Evolutionary conservation across 37 sponge, comb jelly and placozoan species (phyloP), one percentile per base, ranked within the genome.

Genomic region (Theonella swinhoei): DNA sequence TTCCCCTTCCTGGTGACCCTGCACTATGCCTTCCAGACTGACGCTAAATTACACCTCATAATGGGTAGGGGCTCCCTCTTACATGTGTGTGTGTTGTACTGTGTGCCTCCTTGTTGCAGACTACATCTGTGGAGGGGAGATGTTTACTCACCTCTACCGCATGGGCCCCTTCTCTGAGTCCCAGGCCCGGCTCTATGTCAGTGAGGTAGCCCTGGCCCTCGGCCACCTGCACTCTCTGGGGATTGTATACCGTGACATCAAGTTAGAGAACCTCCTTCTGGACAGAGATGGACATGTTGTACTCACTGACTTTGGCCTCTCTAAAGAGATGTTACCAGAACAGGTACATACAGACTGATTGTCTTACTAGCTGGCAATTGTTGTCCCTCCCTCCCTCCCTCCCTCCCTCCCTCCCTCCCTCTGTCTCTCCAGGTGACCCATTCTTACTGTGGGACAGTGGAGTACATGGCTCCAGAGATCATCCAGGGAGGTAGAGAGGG

Each of bases 391-490:
- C 38, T 34, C 78, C 7, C 76, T 41, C 59, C 14, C 60, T 34
- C 26, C 14, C 76, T 75, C 76, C 54, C 54, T 17, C 7, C 14
- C 54, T 47, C 31, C n/a, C 38, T 58, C 64, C 70, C 72, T 29
- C 35, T 84, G 60, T 60, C 11, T 63, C 37, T 72, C 26, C 68
- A 87, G 83, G 88, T 91, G 83, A 95, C 98, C 17, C 93, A 93
- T 77, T 95, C 96, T 1, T 98, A 91, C 75, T 98, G 98, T 88
- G 98, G 98, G 23, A 98, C 98, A 17, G 93, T 98, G 40, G 98
- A 98, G 84, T 98, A 98, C 88, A 98, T 98, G 98, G 96, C 98
- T 9, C 98, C 98, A 26, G 98, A 98, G 81, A 91, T 98, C 59
- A 82, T 98, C 36, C 61, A 59, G 0, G 88, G 91, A 78, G 88